These are phyloP conservation scores for Lipophrys pholis DNA, from an alignment of 2,113 vertebrate species.

Conservation along the genomic window DNA sequence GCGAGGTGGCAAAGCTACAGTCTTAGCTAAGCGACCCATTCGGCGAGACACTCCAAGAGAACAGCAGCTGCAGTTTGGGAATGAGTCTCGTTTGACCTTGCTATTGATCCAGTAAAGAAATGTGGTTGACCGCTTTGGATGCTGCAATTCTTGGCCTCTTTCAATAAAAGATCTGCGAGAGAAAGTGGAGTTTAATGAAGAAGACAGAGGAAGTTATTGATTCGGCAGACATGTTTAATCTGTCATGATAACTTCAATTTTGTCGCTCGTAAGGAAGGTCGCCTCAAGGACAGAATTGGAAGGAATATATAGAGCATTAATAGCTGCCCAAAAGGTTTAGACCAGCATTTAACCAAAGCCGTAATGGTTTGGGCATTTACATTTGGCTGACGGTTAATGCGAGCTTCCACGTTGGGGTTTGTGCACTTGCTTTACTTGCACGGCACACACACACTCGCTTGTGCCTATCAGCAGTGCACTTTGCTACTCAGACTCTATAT, in stretches of 20 bases:
- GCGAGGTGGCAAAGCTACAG: slow-evolving; percentile 30
- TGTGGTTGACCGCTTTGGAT: slow-evolving; percentile 18
- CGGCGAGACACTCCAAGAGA: slow-evolving; percentile 39
- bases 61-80: slow-evolving; percentile 53
- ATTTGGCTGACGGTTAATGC: slow-evolving; percentile 14
- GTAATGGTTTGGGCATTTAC: slow-evolving; percentile 18
- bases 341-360: background rate
- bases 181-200: slow-evolving; percentile 29
- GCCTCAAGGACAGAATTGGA: background rate
- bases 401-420: slow-evolving; percentile 13
- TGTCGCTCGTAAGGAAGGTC: background rate
- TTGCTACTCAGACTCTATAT: slow-evolving; percentile 27
- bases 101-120: slow-evolving; percentile 48
- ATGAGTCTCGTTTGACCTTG: slow-evolving; percentile 56
- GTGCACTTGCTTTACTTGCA: slow-evolving; percentile 16
- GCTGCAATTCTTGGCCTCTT: slow-evolving; percentile 18
- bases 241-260: slow-evolving; percentile 22
- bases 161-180: slow-evolving; percentile 23
- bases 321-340: slow-evolving; percentile 22
- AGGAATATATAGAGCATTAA: slow-evolving; percentile 7
- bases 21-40: slow-evolving; percentile 50
- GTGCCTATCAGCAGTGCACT: slow-evolving; percentile 9
- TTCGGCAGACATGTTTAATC: slow-evolving; percentile 21
- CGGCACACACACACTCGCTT: background rate
- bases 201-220: slow-evolving; percentile 38